These are phyloP conservation scores for Labroides dimidiatus DNA, from an alignment of 2,797 vertebrate genomes.

Conservation along the genomic window DNA sequence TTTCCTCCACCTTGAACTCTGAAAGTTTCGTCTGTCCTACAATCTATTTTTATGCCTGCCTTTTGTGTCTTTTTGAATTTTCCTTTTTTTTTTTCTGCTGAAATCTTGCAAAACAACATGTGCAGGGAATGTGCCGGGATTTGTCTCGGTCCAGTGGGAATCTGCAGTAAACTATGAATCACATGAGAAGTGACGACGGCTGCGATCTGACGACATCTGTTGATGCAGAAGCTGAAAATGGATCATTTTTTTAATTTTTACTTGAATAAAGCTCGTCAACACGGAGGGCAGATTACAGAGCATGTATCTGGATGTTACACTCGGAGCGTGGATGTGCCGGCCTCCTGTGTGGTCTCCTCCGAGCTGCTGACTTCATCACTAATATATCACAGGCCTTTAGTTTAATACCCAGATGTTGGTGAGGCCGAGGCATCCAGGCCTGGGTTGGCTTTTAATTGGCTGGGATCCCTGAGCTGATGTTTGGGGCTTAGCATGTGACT, in stretches of 20 bases:
- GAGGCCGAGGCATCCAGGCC: slow-evolving; percentile 65
- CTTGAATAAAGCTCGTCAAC: slow-evolving; percentile 56
- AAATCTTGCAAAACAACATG: slow-evolving; percentile 9
- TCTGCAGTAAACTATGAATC: slow-evolving; percentile 38
- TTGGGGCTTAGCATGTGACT: slow-evolving; percentile 72
- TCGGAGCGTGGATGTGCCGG: slow-evolving; percentile 24
- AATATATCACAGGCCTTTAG: slow-evolving; percentile 76
- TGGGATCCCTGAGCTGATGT: slow-evolving; percentile 69
- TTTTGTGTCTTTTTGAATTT: slow-evolving; percentile 1
- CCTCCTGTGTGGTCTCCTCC: slow-evolving; percentile 80
- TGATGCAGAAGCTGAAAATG: slow-evolving; percentile 43
- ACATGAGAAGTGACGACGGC: slow-evolving; percentile 27
- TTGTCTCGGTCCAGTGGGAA: slow-evolving; percentile 19
- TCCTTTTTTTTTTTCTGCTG: no score
- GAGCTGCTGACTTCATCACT: slow-evolving; percentile 77
- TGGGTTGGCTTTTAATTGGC: slow-evolving; percentile 77
- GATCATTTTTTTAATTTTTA: slow-evolving; percentile 57
- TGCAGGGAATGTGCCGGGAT: slow-evolving; percentile 7
- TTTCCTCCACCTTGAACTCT: not conserved
- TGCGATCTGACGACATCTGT: slow-evolving; percentile 38
- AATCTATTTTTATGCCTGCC: slow-evolving; percentile 1
- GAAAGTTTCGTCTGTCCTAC: not conserved
- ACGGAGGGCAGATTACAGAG: slow-evolving; percentile 56
- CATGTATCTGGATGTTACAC: slow-evolving; percentile 37
- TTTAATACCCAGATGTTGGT: slow-evolving; percentile 81